phyloP scores from a whole-genome alignment of 2,888 invertebrate species.

The Plagodis pulveraria region DNA sequence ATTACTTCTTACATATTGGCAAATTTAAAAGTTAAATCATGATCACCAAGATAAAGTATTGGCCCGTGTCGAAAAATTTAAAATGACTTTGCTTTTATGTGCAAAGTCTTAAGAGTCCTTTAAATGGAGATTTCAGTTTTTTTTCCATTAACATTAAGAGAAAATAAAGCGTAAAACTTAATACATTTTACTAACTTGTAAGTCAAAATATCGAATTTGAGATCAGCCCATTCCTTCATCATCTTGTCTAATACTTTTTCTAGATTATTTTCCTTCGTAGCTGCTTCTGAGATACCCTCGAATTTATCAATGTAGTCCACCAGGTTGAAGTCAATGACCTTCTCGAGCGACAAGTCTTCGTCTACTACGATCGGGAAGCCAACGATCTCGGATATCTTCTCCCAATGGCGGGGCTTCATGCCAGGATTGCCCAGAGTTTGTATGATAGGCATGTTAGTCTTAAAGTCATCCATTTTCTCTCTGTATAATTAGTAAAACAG shows the following conservation, averaged over 20 bases:
- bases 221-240: conserved; percentile 95
- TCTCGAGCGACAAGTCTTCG: conserved; percentile 91
- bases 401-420: conserved; percentile 96
- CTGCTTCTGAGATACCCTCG: conserved; percentile 96
- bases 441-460: conserved; percentile 95
- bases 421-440: conserved; percentile 97
- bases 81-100: too few relatives aligned
- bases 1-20: too few relatives aligned
- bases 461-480: conserved; percentile 93
- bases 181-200: conserved; percentile 83
- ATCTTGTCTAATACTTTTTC: conserved; percentile 95
- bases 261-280: conserved; percentile 97
- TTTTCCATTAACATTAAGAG: too few relatives aligned
- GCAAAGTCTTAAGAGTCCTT: too few relatives aligned
- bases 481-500: conserved; percentile 56
- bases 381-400: conserved; percentile 96
- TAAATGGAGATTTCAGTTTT: too few relatives aligned
- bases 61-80: too few relatives aligned
- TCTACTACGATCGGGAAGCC: conserved; percentile 96
- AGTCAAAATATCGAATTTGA: conserved; percentile 88
- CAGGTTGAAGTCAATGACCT: conserved; percentile 95
- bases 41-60: too few relatives aligned
- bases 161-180: too few relatives aligned
- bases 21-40: too few relatives aligned
- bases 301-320: conserved; percentile 95